Percentiles rank a stretch among this genome's conserved stretches.
phyloP scores from a whole-genome alignment of 2,888 invertebrate species.

The Eudasyphora cyanicolor region DNA sequence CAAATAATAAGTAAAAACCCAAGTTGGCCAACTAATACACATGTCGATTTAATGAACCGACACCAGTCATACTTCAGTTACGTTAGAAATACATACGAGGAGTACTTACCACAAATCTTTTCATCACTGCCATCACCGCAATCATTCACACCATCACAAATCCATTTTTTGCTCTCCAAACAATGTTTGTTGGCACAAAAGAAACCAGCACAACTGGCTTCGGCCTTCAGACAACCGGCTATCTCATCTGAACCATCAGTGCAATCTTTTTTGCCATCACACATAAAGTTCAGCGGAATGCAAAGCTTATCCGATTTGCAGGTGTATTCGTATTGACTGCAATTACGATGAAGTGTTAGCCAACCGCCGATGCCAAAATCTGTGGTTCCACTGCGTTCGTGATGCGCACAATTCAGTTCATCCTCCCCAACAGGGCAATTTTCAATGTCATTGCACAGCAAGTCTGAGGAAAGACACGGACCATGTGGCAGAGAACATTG shows the following conservation, averaged over 20 bases:
- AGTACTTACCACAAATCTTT: conserved; percentile 81
- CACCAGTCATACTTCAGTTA: too few species aligned
- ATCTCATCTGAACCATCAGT: conserved; percentile 86
- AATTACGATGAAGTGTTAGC: conserved; percentile 69
- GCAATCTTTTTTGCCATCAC: conserved; percentile 88
- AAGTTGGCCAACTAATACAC: too few species aligned
- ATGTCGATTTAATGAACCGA: too few species aligned
- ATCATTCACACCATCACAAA: conserved; percentile 82
- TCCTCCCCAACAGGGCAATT: conserved; percentile 87
- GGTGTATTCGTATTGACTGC: conserved; percentile 75
- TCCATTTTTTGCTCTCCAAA: conserved; percentile 80
- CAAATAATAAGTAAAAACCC: too few species aligned
- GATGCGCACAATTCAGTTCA: conserved; percentile 79
- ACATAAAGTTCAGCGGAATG: conserved; percentile 84
- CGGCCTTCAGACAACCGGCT: conserved; percentile 77
- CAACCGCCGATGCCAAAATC: conserved; percentile 66
- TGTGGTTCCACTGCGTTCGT: conserved; percentile 44
- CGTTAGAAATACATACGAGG: too few species aligned
- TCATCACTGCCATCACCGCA: conserved; percentile 83
- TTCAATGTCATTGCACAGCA: conserved; percentile 86
- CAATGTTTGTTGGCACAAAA: conserved; percentile 83
- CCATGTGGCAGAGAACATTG: conserved; percentile 79
- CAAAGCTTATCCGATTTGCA: conserved; percentile 81
- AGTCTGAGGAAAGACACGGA: conserved; percentile 85
- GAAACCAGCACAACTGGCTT: conserved; percentile 83